Percentiles rank a stretch among this genome's conserved stretches.
These are phyloP conservation scores for Sarotherodon lohbergeri DNA, from an alignment of 2,113 vertebrate species.

Conservation along the genomic window DNA sequence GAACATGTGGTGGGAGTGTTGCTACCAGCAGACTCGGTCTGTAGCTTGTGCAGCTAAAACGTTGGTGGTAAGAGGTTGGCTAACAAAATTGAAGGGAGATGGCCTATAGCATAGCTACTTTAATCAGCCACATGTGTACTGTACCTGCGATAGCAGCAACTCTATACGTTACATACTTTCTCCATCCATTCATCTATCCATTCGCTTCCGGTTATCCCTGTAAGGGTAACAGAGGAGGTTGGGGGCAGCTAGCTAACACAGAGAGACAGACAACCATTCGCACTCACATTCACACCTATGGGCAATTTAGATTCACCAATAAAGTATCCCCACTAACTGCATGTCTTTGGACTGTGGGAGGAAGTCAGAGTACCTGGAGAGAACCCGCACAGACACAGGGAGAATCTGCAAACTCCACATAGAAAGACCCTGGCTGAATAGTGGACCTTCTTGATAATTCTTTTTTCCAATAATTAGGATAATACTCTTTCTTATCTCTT, in stretches of 20 bases:
- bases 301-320: neutral
- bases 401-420: neutral
- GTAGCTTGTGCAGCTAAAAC: neutral
- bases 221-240: neutral
- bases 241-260: neutral
- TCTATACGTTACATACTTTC: neutral
- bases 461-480: neutral
- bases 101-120: neutral
- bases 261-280: neutral
- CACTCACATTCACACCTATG: neutral
- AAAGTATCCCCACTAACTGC: neutral
- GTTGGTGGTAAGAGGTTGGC: neutral
- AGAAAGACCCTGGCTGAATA: neutral
- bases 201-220: neutral
- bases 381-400: neutral
- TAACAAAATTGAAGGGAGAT: neutral
- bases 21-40: neutral
- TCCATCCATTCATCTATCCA: neutral
- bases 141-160: neutral
- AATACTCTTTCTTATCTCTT: neutral
- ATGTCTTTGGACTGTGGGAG: neutral
- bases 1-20: neutral
- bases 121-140: neutral
- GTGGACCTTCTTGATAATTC: neutral
- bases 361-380: neutral